phyloP scores from a whole-genome alignment of 2,888 invertebrate genomes.

The Halocaridina rubra region DNA sequence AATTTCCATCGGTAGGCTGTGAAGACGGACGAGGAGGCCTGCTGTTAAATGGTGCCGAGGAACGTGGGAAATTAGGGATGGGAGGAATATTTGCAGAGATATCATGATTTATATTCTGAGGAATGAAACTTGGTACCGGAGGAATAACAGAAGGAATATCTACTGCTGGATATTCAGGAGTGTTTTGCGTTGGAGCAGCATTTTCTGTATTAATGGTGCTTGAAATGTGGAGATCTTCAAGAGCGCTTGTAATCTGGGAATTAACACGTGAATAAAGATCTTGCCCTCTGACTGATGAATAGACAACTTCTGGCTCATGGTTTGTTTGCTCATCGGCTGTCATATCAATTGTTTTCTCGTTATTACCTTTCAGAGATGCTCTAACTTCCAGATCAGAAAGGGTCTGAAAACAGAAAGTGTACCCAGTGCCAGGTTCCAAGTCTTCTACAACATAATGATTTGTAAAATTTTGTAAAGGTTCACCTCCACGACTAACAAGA shows the following conservation, averaged over 20 bases:
- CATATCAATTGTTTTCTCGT: background rate
- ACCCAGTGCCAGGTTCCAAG: slow-evolving; percentile 44
- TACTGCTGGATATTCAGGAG: background rate
- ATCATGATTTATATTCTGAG: background rate
- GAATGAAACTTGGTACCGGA: background rate
- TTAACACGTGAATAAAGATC: background rate
- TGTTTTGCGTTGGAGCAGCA: background rate
- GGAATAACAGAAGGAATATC: background rate
- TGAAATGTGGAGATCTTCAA: background rate
- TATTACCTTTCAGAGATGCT: background rate
- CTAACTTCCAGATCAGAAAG: slow-evolving; percentile 40
- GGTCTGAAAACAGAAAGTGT: slow-evolving; percentile 42
- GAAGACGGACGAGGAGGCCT: slow-evolving; percentile 23
- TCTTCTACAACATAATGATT: slow-evolving; percentile 41
- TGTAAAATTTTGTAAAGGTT: slow-evolving; percentile 39
- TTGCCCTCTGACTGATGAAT: background rate
- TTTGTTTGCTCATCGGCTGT: background rate
- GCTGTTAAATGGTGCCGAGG: background rate
- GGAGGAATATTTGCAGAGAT: slow-evolving; percentile 12
- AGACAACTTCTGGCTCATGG: background rate
- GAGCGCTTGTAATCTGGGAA: background rate
- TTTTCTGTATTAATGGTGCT: background rate
- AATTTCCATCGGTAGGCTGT: slow-evolving; percentile 16
- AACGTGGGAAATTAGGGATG: background rate
- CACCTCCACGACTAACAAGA: slow-evolving; percentile 52